Percentiles rank a stretch among this genome's conserved stretches.
Conservation (phyloP, 2,888 invertebrate species). For the Therioaphis trifolii region DNA sequence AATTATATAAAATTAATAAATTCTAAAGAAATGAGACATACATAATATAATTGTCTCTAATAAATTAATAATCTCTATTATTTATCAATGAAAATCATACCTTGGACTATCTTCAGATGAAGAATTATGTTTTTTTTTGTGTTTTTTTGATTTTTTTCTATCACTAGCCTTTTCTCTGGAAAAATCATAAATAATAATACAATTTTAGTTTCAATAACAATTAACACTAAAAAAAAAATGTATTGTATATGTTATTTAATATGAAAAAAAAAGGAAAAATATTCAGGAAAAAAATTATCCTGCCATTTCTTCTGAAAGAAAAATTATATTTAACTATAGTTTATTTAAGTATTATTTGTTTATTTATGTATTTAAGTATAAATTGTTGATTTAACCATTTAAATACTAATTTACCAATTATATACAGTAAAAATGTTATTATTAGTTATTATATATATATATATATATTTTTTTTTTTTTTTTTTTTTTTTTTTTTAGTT, state of each 20-base stretch:
- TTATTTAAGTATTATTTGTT: too few species aligned
- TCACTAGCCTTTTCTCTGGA: slow-evolving; percentile 52
- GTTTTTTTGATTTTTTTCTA: slow-evolving; percentile 56
- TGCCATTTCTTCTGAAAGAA: slow-evolving; percentile 18
- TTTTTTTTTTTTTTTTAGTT: too few species aligned
- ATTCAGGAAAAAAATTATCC: slow-evolving; percentile 34
- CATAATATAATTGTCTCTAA: too few species aligned
- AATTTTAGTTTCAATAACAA: background rate
- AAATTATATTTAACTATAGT: background rate
- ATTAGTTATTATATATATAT: too few species aligned
- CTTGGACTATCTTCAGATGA: slow-evolving; percentile 56
- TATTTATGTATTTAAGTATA: background rate
- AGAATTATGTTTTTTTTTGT: slow-evolving; percentile 44
- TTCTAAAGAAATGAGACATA: background rate
- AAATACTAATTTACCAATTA: background rate
- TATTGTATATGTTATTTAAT: slow-evolving; percentile 9
- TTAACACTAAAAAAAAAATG: background rate
- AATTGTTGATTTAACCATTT: background rate
- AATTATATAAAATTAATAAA: background rate
- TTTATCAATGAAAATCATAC: slow-evolving; percentile 5
- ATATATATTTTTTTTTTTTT: too few species aligned
- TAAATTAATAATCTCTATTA: background rate
- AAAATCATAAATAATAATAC: slow-evolving; percentile 6
- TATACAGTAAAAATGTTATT: too few species aligned
- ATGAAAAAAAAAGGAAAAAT: background rate